Percentiles rank a stretch among this genome's conserved stretches.
phyloP scores from a whole-genome alignment of 1,140 invertebrate genomes.

The Drusus annulatus region DNA sequence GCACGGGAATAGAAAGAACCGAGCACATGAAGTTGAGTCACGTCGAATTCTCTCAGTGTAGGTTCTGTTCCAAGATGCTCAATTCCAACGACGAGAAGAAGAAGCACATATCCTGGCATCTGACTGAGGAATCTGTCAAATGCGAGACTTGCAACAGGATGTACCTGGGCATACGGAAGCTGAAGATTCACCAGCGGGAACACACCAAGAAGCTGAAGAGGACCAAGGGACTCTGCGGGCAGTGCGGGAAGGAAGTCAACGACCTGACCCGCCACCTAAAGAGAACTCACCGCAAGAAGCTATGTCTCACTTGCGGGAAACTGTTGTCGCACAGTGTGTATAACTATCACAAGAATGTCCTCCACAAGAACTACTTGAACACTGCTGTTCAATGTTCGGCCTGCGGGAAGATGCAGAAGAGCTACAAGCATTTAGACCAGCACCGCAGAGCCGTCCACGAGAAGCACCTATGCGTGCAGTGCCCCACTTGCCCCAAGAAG shows the following conservation, averaged over 20 bases:
- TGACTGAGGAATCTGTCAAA: neutral
- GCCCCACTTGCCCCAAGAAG: neutral
- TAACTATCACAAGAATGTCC: neutral
- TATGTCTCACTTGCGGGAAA: slow-evolving; percentile 10
- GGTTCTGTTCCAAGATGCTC: neutral
- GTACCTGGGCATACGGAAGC: slow-evolving; percentile 4
- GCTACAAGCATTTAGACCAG: neutral
- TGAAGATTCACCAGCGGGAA: neutral
- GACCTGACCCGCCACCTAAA: neutral
- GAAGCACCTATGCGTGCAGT: neutral
- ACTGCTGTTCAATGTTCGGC: neutral
- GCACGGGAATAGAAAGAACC: neutral
- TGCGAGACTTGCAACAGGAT: slow-evolving; percentile 16
- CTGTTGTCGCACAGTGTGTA: neutral
- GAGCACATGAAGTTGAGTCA: neutral
- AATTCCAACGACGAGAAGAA: neutral
- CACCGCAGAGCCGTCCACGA: slow-evolving; percentile 2
- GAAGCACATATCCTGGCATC: slow-evolving; percentile 10
- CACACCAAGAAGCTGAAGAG: neutral
- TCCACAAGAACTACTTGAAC: neutral
- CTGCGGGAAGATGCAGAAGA: neutral
- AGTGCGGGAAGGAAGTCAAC: neutral
- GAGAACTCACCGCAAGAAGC: neutral
- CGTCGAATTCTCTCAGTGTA: neutral
- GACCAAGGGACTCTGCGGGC: neutral